Percentiles rank a stretch among this genome's conserved stretches.
phyloP scores from a whole-genome alignment of 1,140 invertebrate genomes.

The Neodiprion virginianus region DNA sequence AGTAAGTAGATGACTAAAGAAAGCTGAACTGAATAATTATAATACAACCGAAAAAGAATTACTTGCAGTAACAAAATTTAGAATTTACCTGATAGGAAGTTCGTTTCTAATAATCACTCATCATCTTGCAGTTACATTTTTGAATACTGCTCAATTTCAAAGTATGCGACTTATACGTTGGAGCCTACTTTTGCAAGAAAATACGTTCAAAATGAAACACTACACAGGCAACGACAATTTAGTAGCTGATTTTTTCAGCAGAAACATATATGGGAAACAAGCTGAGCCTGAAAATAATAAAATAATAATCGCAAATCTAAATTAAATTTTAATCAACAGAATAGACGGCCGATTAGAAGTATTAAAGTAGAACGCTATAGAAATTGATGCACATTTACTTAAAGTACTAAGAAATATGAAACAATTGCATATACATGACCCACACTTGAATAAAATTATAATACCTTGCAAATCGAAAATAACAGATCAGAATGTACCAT shows the following conservation, averaged over 20 bases:
- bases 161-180: too few species aligned
- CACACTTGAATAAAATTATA: too few species aligned
- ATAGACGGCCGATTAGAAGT: background rate
- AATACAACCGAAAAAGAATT: constrained; percentile 15
- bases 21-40: constrained; percentile 11
- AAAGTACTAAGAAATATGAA: background rate
- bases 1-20: constrained; percentile 10
- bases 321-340: background rate
- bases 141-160: too few species aligned
- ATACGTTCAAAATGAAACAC: too few species aligned
- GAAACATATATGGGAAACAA: constrained; percentile 16
- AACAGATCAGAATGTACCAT: too few species aligned
- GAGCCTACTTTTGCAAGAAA: too few species aligned
- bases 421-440: too few species aligned
- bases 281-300: background rate
- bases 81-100: too few species aligned
- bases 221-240: constrained; percentile 22
- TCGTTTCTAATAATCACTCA: too few species aligned
- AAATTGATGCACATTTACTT: background rate
- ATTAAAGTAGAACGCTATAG: background rate
- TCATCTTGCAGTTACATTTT: too few species aligned
- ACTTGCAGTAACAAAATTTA: background rate
- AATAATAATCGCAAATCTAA: background rate
- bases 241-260: constrained; percentile 26
- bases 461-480: too few species aligned